A percentile compares a stretch with the other conserved stretches of the same genome.
Conservation (phyloP, 2,113 vertebrate genomes). For the Himantopus leucocephalus region DNA sequence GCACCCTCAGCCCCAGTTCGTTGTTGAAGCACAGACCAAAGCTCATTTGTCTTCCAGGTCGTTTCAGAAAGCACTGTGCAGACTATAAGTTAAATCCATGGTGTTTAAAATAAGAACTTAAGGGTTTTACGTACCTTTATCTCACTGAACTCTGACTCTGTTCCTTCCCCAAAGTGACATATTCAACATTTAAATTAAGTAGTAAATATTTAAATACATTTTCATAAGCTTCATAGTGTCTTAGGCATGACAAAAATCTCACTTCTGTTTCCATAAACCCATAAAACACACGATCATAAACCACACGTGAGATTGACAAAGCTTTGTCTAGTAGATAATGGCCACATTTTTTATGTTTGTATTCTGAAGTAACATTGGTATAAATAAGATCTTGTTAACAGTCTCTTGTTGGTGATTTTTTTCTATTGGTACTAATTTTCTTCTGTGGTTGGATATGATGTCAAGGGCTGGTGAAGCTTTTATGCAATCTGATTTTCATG, state of each 20-base stretch:
- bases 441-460: background rate
- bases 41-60: background rate
- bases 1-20: background rate
- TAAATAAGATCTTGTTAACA: background rate
- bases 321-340: background rate
- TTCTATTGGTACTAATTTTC: background rate
- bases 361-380: background rate
- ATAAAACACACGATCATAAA: background rate
- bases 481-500: background rate
- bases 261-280: background rate
- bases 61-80: background rate
- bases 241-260: background rate
- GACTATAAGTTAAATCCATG: background rate
- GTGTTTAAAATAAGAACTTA: background rate
- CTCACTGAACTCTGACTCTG: background rate
- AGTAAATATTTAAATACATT: background rate
- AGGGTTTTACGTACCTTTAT: background rate
- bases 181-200: background rate
- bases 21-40: background rate
- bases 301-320: background rate
- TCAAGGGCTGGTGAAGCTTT: background rate
- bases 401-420: background rate
- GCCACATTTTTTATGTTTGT: background rate
- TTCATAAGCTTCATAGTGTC: background rate
- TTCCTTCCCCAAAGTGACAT: background rate